Evolutionary conservation across 2,888 invertebrate genomes (phyloP).

Genomic region (Elysia crispata): DNA sequence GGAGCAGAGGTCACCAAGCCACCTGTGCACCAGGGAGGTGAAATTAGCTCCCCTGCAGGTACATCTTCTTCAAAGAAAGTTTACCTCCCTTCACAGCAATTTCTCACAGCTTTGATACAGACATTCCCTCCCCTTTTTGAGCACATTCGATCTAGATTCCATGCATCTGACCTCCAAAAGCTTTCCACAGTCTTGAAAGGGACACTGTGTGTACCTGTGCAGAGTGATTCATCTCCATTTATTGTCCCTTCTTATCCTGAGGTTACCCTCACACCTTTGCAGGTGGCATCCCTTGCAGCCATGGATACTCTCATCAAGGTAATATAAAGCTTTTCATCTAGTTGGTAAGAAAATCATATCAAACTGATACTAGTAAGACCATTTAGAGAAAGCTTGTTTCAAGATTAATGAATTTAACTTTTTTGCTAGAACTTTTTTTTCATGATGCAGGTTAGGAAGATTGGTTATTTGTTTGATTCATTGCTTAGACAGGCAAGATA

Average conservation of each 20-base stretch:
- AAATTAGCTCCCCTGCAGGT: neutral
- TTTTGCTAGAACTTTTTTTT: too few relatives aligned
- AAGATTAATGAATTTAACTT: too few relatives aligned
- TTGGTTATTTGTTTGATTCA: too few relatives aligned
- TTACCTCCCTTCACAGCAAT: slow-evolving; percentile 94
- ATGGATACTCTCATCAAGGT: slow-evolving; percentile 93
- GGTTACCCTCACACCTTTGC: slow-evolving; percentile 84
- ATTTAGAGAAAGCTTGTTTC: too few relatives aligned
- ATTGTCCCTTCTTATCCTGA: slow-evolving; percentile 88
- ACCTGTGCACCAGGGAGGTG: slow-evolving; percentile 72
- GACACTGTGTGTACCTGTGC: slow-evolving; percentile 88
- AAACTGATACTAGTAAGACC: too few relatives aligned
- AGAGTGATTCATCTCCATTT: slow-evolving; percentile 89
- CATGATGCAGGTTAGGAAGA: too few relatives aligned
- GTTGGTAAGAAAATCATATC: neutral
- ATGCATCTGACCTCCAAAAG: slow-evolving; percentile 85
- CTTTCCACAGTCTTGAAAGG: slow-evolving; percentile 88
- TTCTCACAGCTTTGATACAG: slow-evolving; percentile 94
- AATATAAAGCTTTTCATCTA: slow-evolving; percentile 30
- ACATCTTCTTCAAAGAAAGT: slow-evolving; percentile 71
- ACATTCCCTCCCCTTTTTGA: slow-evolving; percentile 97
- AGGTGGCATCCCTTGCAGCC: slow-evolving; percentile 90
- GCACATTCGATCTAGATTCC: slow-evolving; percentile 84
- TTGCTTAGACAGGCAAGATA: too few relatives aligned
- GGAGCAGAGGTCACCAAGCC: slow-evolving; percentile 87